Base-by-base conservation (phyloP, 2,888 invertebrate genomes). In the Himalopsyche kuldschensis region DNA sequence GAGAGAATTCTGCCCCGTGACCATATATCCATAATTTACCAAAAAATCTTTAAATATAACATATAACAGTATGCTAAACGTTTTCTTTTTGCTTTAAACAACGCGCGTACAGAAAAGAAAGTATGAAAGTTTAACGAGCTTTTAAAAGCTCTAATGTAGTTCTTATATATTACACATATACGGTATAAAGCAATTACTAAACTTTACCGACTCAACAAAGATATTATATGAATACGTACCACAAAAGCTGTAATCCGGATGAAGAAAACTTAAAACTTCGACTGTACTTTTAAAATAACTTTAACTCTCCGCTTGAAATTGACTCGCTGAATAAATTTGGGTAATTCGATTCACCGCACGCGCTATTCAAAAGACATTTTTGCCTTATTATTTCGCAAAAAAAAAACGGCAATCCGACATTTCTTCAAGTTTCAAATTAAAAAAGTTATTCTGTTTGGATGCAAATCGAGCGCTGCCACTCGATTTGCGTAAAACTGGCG, bases 371-470 rank as follows among this genome's bases (percentile, higher is more conserved):
- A 75, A 75, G 32, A 75, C 75, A 46, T 78, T 79, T 78, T 82
- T 79, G n/a, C 11, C 20, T 55, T 55, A 55, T 82, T 82, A 82
- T 82, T 78, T 82, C 78, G 35, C 46, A 78, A 82, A 78, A 82
- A 79, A 82, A 76, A 75, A 79, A 82, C 6, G 75, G 82, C 79
- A 82, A 82, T 82, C 82, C 15, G 24, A 30, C 76, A 76, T 32
- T 80, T 69, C 20, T 24, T 47, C 55, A 83, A 83, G 48, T 83
- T 80, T 80, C 20, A 84, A 85, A 85, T 85, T 85, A 85, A 85
- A 85, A 85, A 85, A 85, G 84, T 85, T 85, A 80, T 81, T 81
- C 84, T 75, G 85, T 82, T 78, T 80, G 75, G 78, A 85, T 85
- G 85, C 83, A 85, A 85, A 85, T 85, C 31, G 80, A 77, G 27